A percentile compares a stretch with the other conserved stretches of the same genome.
Evolutionary conservation across 2,888 invertebrate genomes (phyloP).

Genomic region (Orthonychiurus folsomi): DNA sequence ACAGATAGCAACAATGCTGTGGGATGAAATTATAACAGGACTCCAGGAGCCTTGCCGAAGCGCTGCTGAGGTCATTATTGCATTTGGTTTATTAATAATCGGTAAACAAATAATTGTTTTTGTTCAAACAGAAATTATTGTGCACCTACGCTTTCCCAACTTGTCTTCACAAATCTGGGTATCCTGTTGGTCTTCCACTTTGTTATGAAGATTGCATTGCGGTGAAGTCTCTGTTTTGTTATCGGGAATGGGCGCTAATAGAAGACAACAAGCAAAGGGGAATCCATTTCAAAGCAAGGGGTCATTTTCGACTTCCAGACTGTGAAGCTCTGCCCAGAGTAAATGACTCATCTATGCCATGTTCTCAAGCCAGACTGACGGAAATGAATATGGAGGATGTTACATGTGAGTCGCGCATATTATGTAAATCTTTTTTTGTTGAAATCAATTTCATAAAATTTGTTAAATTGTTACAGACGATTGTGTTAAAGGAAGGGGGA

Average conservation of each 20-base stretch:
- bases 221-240: slow-evolving; percentile 80
- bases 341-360: slow-evolving; percentile 56
- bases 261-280: slow-evolving; percentile 76
- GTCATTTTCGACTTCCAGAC: slow-evolving; percentile 78
- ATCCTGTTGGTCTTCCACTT: slow-evolving; percentile 62
- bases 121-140: slow-evolving; percentile 50
- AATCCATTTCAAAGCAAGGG: slow-evolving; percentile 67
- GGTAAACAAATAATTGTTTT: not conserved
- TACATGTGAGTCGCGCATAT: slow-evolving; percentile 56
- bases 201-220: slow-evolving; percentile 92
- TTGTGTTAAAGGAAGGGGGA: slow-evolving; percentile 76
- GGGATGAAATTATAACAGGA: slow-evolving; percentile 74
- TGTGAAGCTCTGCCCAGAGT: slow-evolving; percentile 70
- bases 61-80: slow-evolving; percentile 74
- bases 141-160: slow-evolving; percentile 89
- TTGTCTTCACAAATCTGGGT: slow-evolving; percentile 59
- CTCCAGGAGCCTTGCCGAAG: slow-evolving; percentile 73
- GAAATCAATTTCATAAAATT: slow-evolving; percentile 7
- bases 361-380: slow-evolving; percentile 75
- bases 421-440: not conserved
- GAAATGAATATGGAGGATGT: slow-evolving; percentile 70
- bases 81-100: too few relatives aligned
- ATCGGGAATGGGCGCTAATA: slow-evolving; percentile 83
- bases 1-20: slow-evolving; percentile 68
- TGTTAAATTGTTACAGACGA: slow-evolving; percentile 51